Conservation (phyloP, 2,797 vertebrate genomes). For the Taenioides sp. region DNA sequence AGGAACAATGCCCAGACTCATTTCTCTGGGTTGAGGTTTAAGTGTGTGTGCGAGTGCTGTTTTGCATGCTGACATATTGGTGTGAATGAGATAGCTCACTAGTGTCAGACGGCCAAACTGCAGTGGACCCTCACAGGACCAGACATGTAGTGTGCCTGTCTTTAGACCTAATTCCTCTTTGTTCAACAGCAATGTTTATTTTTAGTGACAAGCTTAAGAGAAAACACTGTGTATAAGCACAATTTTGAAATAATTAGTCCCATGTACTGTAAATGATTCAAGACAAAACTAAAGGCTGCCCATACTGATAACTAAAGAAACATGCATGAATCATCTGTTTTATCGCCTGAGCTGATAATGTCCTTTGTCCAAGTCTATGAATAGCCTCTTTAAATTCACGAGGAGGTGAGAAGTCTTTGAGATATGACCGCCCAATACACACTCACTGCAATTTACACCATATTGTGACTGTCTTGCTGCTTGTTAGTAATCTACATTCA, state of each 20-base stretch:
- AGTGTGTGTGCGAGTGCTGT: not conserved
- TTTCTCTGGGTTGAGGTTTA: not conserved
- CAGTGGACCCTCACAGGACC: conserved; percentile 5
- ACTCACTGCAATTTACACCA: not conserved
- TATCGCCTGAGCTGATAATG: conserved; percentile 1
- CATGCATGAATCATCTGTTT: not conserved
- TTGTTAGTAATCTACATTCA: not conserved
- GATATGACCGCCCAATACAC: not conserved
- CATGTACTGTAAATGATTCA: not conserved
- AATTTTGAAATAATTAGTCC: not conserved
- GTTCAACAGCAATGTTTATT: conserved; percentile 1
- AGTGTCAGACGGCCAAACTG: conserved; percentile 15
- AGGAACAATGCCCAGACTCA: not conserved
- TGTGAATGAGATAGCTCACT: conserved; percentile 10
- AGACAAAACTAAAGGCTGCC: not conserved
- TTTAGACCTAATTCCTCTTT: conserved; percentile 4
- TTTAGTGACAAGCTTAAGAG: conserved; percentile 1
- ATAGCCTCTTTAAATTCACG: not conserved
- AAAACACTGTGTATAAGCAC: not conserved
- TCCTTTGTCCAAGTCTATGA: not conserved
- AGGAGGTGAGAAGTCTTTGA: not conserved
- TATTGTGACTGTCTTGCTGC: not conserved
- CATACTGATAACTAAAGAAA: not conserved
- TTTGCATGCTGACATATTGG: conserved; percentile 8
- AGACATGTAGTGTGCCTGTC: conserved; percentile 5